These are phyloP conservation scores for Heteractis magnifica DNA, from an alignment of 92 coral and sea anemone genomes.

Conservation along the genomic window DNA sequence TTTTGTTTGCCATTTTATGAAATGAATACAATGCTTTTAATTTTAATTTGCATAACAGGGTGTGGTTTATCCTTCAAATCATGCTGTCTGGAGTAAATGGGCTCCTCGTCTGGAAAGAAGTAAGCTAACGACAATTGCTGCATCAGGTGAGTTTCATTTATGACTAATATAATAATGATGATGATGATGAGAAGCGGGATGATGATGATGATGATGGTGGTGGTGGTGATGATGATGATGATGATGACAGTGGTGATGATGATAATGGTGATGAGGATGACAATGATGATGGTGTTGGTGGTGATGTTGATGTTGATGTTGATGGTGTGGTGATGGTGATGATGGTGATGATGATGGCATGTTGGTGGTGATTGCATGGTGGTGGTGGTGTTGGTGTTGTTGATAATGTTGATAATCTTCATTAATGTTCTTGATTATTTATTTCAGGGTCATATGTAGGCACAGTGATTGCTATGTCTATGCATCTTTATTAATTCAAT, in stretches of 20 bases:
- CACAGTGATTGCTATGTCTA: constrained; percentile 86
- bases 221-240: background rate
- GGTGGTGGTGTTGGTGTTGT: background rate
- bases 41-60: constrained; percentile 56
- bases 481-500: background rate
- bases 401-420: background rate
- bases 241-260: background rate
- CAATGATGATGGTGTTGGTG: background rate
- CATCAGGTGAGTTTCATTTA: constrained; percentile 64
- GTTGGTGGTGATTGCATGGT: background rate
- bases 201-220: background rate
- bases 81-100: constrained; percentile 94
- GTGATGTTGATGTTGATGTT: background rate
- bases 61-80: constrained; percentile 90
- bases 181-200: background rate
- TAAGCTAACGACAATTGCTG: constrained; percentile 74
- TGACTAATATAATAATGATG: background rate
- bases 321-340: background rate
- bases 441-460: constrained; percentile 75
- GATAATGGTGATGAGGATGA: background rate
- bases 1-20: no score
- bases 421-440: background rate
- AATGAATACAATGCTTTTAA: no score
- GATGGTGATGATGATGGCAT: background rate
- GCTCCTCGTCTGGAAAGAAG: constrained; percentile 93